Base-by-base conservation (phyloP, 2,113 vertebrate species). In the Okapia johnstoni region DNA sequence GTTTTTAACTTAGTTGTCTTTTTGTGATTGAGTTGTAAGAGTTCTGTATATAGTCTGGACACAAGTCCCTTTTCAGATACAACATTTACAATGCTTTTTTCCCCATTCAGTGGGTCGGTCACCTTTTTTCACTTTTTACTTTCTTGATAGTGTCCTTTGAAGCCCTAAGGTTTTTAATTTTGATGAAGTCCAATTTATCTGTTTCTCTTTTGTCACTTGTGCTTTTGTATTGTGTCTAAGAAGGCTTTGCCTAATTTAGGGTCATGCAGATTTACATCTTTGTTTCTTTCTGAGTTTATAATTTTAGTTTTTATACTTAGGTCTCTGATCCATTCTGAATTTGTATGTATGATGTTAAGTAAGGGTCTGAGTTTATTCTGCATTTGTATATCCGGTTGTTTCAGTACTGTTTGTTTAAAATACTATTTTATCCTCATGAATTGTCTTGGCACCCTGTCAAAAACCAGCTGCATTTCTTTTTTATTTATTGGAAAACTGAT, bases 261-360 rank as follows among this genome's bases (percentile, higher is more conserved):
- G 43, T 79, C 21, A 46, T 17, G 5, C 88, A 88, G 48, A 19
- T 79, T 85, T 46, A 52, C 28, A 61, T 23, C 25, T 85, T 28
- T 85, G 21, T 79, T 92, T 93, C 52, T 28, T 76, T 80, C 55
- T 96, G 66, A 76, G 40, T 88, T 97, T 84, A 50, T 90, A 90
- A n/a, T 92, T 88, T 84, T 79, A 92, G 36, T 55, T 92, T 23
- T 85, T 63, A 85, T 5, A 54, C 43, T 40, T 83, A 87, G 52
- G 30, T 81, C 52, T 93, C 43, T 77, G 60, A 73, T 48, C 36
- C 36, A 58, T 86, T 95, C 90, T 60, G 46, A 90, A 6, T 48
- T 60, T 90, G 60, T 96, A 9, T 87, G 46, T 58, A 17, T 61
- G 43, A 23, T 58, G 28, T 73, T 84, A 81, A 94, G n/a, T 60